phyloP scores from a whole-genome alignment of 2,797 vertebrate genomes.

The Hirundo rustica region DNA sequence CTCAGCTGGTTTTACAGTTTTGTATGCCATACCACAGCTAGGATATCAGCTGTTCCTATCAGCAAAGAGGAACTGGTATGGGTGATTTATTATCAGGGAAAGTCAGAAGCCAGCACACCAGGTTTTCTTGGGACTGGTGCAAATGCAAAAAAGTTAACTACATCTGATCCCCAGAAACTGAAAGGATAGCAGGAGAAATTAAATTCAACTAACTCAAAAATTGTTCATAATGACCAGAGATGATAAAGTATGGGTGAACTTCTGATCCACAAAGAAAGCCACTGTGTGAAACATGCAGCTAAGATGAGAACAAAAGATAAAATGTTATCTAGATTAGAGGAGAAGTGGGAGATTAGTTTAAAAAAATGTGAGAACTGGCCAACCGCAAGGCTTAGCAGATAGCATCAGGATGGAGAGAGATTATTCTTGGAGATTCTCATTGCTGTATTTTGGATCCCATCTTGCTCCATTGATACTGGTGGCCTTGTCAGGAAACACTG shows the following conservation, averaged over 20 bases:
- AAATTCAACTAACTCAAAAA: not conserved
- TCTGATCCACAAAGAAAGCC: not conserved
- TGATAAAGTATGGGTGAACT: not conserved
- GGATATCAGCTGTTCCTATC: not conserved
- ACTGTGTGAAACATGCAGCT: not conserved
- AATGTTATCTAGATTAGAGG: not conserved
- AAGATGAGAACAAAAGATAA: not conserved
- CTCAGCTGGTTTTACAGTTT: not conserved
- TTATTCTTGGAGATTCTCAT: not conserved
- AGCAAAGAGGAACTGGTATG: not conserved
- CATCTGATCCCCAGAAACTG: not conserved
- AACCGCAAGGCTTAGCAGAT: not conserved
- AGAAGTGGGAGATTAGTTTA: not conserved
- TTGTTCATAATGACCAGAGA: not conserved
- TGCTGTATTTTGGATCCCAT: rapidly evolving
- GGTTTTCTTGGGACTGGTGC: not conserved
- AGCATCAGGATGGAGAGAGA: not conserved
- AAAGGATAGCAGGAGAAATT: not conserved
- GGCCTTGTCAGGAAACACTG: not conserved
- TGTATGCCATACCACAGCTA: not conserved
- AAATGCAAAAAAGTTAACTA: not conserved
- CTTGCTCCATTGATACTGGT: not conserved
- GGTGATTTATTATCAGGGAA: not conserved
- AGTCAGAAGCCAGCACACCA: not conserved
- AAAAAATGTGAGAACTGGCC: not conserved